Base-by-base conservation (phyloP, 2,888 invertebrate species). In the Agrotis segetum region DNA sequence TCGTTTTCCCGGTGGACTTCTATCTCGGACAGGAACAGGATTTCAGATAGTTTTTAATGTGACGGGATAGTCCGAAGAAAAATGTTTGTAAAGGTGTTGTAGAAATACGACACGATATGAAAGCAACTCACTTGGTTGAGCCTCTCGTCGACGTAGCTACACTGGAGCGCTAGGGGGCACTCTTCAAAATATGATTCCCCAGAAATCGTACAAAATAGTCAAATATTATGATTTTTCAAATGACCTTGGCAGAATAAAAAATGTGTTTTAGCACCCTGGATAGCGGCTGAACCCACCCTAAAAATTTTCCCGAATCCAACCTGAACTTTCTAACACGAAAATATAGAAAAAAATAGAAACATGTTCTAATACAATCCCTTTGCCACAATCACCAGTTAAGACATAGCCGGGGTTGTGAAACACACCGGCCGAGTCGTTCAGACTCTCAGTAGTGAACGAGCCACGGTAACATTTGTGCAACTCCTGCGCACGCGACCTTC, bases 351-450 rank as follows among this genome's bases (percentile, higher is more conserved):
- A 77, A 64, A 61, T 74, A 46, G 67, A 79, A 83, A 40, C 64
- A 58, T 61, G 60, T 84, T 85, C 87, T 84, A 88, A 85, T 89
- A 84, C 85, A 79, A 81, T 89, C 90, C 92, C 91, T 92, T 91
- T 87, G 77, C 88, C 86, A 92, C 94, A 93, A 90, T 93, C 93
- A 91, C 93, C 89, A 79, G 86, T 95, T 94, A 93, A 91, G 94
- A 93, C 93, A 95, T 91, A 90, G 87, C 88, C 88, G 84, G 93
- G 92, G 92, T 95, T 95, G 94, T 91, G 95, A 92, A 94, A 95
- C 81, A 88, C 77, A 81, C 74, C 86, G 86, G 88, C 87, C 74
- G 84, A 87, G 67, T 79, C 74, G 83, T 77, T 82, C 80, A 76
- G 79, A 85, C 89, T 89, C 92, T 95, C 96, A 96, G 96, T 96